These are phyloP conservation scores for Phyto melanocephala DNA, from an alignment of 2,888 invertebrate genomes.

Conservation along the genomic window DNA sequence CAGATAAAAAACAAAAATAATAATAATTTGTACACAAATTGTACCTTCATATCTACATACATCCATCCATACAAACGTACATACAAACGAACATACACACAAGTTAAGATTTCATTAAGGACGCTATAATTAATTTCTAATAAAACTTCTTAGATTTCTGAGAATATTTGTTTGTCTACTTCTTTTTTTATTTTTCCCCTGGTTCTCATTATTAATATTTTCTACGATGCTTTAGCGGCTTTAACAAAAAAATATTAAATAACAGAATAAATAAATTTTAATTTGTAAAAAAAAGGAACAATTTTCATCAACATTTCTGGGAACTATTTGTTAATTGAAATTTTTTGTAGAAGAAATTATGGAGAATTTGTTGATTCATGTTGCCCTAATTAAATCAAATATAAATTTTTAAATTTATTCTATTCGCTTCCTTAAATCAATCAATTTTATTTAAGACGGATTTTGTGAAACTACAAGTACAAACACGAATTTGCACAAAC, in stretches of 20 bases:
- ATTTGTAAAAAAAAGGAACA: not conserved
- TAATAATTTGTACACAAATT: not conserved
- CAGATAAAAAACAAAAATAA: conserved; percentile 31
- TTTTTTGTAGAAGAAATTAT: not conserved
- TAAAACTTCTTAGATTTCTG: conserved; percentile 54
- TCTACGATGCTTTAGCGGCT: conserved; percentile 19
- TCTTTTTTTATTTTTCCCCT: not conserved
- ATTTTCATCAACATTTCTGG: conserved; percentile 4
- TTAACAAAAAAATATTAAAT: conserved; percentile 14
- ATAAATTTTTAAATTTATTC: not conserved
- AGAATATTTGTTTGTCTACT: conserved; percentile 6
- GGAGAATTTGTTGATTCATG: not conserved
- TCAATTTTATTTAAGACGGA: not conserved
- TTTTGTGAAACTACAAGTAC: not conserved
- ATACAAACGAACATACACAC: too few species aligned
- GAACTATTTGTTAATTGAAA: conserved; percentile 19
- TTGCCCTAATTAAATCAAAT: not conserved
- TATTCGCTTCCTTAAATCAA: too few species aligned
- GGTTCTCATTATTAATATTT: not conserved
- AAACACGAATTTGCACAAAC: too few species aligned
- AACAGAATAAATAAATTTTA: conserved; percentile 19
- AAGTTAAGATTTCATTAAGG: conserved; percentile 43
- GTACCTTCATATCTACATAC: not conserved
- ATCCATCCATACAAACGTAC: not conserved
- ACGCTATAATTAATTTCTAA: conserved; percentile 55